phyloP scores from a whole-genome alignment of 2,888 invertebrate genomes.

The Drosophila buzzatii region DNA sequence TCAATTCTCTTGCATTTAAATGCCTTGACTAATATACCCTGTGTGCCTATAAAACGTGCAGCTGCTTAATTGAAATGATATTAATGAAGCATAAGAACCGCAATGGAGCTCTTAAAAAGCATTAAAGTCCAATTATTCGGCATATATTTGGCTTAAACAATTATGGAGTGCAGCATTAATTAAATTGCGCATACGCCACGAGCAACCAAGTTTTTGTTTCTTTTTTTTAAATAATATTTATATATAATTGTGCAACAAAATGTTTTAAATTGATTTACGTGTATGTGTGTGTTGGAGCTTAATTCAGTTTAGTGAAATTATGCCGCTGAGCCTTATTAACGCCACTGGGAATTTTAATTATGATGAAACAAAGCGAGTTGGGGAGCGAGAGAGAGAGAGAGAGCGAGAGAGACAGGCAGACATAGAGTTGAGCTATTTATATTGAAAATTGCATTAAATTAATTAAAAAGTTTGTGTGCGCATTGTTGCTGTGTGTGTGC shows the following conservation, averaged over 20 bases:
- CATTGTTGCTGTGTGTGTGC: not conserved
- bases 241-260: conserved; percentile 10
- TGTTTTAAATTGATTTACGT: conserved; percentile 31
- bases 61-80: not conserved
- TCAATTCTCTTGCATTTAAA: too few relatives aligned
- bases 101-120: not conserved
- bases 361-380: not conserved
- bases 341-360: conserved; percentile 4
- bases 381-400: not conserved
- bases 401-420: not conserved
- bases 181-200: conserved; percentile 23
- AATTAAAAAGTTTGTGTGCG: conserved; percentile 37
- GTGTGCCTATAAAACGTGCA: not conserved
- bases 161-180: not conserved
- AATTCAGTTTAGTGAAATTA: conserved; percentile 4
- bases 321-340: conserved; percentile 27
- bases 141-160: not conserved
- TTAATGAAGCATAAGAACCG: too few relatives aligned
- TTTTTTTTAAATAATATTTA: not conserved
- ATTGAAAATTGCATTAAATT: conserved; percentile 35
- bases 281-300: conserved; percentile 4
- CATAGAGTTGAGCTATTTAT: conserved; percentile 23
- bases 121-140: not conserved
- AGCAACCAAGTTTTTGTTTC: conserved; percentile 8
- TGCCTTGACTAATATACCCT: not conserved